phyloP scores from a whole-genome alignment of 2,113 vertebrate genomes.

The Mastomys coucha region DNA sequence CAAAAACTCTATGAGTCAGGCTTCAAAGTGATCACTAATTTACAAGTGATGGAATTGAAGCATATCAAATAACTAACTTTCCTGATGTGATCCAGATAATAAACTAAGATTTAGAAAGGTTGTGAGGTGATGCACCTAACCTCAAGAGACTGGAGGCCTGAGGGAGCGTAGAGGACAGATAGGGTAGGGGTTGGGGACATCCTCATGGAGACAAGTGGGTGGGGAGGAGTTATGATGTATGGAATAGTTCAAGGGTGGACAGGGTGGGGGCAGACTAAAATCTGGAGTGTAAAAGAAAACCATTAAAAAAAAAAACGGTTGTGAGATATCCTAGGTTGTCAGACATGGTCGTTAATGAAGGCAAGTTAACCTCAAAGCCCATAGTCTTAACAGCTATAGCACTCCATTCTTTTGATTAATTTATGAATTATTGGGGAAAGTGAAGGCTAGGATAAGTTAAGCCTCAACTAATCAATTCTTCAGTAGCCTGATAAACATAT shows the following conservation, averaged over 20 bases:
- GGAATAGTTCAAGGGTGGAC: too few relatives aligned
- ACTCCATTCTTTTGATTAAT: background rate
- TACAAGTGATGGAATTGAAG: background rate
- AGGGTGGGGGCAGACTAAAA: too few relatives aligned
- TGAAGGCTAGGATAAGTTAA: background rate
- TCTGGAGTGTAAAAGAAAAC: too few relatives aligned
- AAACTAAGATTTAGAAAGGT: constrained; percentile 41
- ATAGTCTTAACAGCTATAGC: background rate
- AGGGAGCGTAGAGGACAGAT: too few relatives aligned
- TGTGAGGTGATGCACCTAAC: background rate
- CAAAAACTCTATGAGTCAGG: background rate
- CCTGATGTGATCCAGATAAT: background rate
- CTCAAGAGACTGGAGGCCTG: too few relatives aligned
- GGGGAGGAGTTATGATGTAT: too few relatives aligned
- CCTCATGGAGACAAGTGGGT: too few relatives aligned
- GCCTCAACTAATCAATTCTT: background rate
- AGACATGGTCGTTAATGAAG: background rate
- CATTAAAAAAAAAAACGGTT: background rate
- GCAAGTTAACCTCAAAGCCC: background rate
- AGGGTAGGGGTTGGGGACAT: too few relatives aligned
- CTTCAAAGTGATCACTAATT: background rate
- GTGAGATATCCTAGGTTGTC: background rate
- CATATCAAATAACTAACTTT: constrained; percentile 8
- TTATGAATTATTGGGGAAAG: constrained; percentile 6
- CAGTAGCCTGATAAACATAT: background rate